A percentile compares a stretch with the other conserved stretches of the same genome.
Conservation (phyloP, 2,113 vertebrate species). For the Alethe castanea region DNA sequence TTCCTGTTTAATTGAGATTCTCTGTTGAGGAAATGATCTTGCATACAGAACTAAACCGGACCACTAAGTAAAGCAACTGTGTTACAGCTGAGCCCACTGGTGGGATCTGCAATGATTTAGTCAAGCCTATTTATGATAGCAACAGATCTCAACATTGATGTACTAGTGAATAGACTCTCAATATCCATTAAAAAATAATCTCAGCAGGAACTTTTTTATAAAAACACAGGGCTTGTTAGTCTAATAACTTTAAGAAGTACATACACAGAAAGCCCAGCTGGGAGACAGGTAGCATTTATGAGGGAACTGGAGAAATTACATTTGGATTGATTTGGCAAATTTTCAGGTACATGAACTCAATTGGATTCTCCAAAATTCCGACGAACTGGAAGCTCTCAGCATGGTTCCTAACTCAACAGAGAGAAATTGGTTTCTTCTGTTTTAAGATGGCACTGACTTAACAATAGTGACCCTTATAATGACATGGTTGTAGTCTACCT, state of each 20-base stretch:
- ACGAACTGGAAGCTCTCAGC: not conserved
- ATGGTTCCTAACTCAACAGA: not conserved
- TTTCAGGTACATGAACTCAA: not conserved
- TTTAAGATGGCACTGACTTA: not conserved
- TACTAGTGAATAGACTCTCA: not conserved
- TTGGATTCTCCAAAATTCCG: not conserved
- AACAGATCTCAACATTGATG: not conserved
- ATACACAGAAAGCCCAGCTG: not conserved
- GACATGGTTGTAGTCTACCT: not conserved
- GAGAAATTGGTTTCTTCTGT: not conserved
- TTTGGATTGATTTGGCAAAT: not conserved
- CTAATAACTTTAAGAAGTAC: not conserved
- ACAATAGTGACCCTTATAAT: not conserved
- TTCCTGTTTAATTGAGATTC: not conserved
- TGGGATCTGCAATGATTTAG: not conserved
- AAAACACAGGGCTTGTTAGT: not conserved
- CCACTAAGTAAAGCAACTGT: not conserved
- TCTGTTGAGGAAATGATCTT: not conserved
- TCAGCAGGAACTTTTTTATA: not conserved
- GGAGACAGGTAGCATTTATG: not conserved
- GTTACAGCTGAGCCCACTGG: not conserved
- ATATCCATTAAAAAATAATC: not conserved
- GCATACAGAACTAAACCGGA: not conserved
- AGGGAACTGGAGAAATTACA: not conserved
- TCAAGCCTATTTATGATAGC: not conserved